Base-by-base conservation (phyloP, 1,140 invertebrate species). In the Wasmannia auropunctata region DNA sequence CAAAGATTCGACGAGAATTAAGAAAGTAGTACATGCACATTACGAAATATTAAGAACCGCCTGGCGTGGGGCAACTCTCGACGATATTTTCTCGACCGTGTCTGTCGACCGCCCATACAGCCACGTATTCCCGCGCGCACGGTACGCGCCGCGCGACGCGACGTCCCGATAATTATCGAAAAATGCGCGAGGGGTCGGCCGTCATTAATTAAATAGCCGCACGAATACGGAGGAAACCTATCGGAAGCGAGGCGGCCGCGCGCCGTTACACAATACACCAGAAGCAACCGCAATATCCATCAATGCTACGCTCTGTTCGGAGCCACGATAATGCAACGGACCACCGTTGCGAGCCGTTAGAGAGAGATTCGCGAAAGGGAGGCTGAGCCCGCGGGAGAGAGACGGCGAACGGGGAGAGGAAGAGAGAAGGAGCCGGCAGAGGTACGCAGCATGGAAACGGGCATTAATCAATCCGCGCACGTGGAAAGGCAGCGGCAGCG, bases 391-490 rank as follows among this genome's bases (percentile, higher is more conserved):
- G 49, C 37, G 34, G 14, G 46, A 62, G 63, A 80, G 19, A 22
- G 28, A 76, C 5, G 3, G 28, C 10, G 40, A 43, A 37, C 25
- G 40, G 14, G 14, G 22, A 19, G 28, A 84, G 49, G 46, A 46
- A 28, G 40, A 40, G 40, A 46, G 69, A 31, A 74, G 69, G 49
- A 60, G 58, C 56, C 46, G 60, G 74, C 85, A 86, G 72, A 76
- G 76, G 65, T 60, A 87, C 67, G 67, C 63, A 40, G 46, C 72
- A 70, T 91, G 90, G 86, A 91, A 91, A 91, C 90, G 89, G 67
- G 88, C 88, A 91, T 91, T 91, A 91, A 91, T 91, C 90, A 91
- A 91, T 87, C 80, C 67, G 81, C 90, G 80, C 77, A 89, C 86
- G 84, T 88, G 87, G 89, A 91, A 91, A 90, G n/a, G 83, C 81